Conservation (phyloP, 1,140 invertebrate genomes). For the Drosophila suzukii region DNA sequence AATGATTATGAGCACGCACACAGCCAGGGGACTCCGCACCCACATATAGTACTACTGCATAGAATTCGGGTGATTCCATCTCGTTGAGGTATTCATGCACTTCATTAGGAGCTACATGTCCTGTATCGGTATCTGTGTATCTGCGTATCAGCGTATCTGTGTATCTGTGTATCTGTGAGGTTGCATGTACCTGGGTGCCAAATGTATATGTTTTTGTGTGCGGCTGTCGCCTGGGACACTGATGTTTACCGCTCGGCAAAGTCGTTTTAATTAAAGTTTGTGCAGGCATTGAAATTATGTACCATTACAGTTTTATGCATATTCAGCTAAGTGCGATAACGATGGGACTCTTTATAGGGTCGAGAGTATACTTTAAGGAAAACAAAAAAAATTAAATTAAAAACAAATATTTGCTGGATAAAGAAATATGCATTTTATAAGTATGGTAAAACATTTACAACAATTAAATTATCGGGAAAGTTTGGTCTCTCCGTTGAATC, state of each 20-base stretch:
- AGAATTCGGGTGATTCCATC: constrained; percentile 36
- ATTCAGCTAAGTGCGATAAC: constrained; percentile 18
- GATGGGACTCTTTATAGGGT: background rate
- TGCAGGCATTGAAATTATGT: constrained; percentile 74
- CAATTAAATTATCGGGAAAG: no score
- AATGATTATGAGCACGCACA: constrained; percentile 73
- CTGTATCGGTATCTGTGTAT: constrained; percentile 1
- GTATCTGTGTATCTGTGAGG: constrained; percentile 12
- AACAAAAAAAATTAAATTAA: no score
- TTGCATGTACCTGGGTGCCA: constrained; percentile 6
- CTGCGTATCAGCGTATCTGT: constrained; percentile 11
- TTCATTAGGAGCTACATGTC: constrained; percentile 75
- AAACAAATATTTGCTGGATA: no score
- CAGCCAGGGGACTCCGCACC: constrained; percentile 1
- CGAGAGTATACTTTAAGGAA: background rate
- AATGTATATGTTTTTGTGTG: constrained; percentile 1
- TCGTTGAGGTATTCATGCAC: constrained; percentile 76
- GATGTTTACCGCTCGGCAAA: constrained; percentile 68
- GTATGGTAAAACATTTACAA: no score
- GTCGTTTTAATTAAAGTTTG: constrained; percentile 79
- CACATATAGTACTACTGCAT: constrained; percentile 3
- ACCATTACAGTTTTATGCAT: constrained; percentile 47
- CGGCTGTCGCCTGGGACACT: constrained; percentile 39
- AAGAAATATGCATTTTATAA: no score
- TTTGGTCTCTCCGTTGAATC: no score